Evolutionary conservation across 2,888 invertebrate species (phyloP).

Genomic region (Drosophila rubida): DNA sequence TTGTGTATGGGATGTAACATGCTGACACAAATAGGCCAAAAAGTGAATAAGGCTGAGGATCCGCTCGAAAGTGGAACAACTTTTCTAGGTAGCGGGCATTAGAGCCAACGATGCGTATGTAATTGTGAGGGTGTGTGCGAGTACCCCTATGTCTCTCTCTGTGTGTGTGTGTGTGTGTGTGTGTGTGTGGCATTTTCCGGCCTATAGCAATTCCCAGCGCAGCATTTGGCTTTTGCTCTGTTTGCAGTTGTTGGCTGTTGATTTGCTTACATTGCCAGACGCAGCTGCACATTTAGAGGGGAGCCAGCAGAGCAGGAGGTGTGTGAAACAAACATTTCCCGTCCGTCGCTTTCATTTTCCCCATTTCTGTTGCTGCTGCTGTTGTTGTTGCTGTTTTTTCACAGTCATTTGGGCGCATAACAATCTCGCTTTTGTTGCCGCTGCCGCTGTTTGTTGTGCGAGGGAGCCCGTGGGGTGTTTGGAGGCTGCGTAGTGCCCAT

Average conservation of each 20-base stretch:
- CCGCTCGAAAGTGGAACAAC: slow-evolving; percentile 49
- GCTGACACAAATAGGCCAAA: slow-evolving; percentile 49
- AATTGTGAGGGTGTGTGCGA: slow-evolving; percentile 37
- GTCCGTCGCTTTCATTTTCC: slow-evolving; percentile 25
- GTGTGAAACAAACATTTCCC: slow-evolving; percentile 39
- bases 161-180: slow-evolving; percentile 14
- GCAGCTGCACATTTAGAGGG: slow-evolving; percentile 62
- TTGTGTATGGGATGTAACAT: slow-evolving; percentile 34
- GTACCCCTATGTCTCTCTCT: slow-evolving; percentile 7
- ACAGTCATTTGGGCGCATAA: slow-evolving; percentile 70
- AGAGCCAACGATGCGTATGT: slow-evolving; percentile 65
- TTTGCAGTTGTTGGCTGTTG: slow-evolving; percentile 64
- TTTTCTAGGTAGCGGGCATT: slow-evolving; percentile 64
- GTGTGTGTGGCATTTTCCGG: slow-evolving; percentile 27
- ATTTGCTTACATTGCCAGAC: slow-evolving; percentile 70
- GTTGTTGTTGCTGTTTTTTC: slow-evolving; percentile 48
- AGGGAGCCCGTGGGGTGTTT: slow-evolving; percentile 9
- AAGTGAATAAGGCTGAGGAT: slow-evolving; percentile 48
- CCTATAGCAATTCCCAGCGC: slow-evolving; percentile 63
- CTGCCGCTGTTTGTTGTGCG: slow-evolving; percentile 27
- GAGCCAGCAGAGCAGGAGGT: background rate
- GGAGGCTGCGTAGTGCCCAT: slow-evolving; percentile 52
- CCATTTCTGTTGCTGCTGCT: slow-evolving; percentile 14
- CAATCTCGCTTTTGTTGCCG: slow-evolving; percentile 43
- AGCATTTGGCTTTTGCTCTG: slow-evolving; percentile 69